Conservation (phyloP, 1,140 invertebrate species). For the Drosophila eugracilis region DNA sequence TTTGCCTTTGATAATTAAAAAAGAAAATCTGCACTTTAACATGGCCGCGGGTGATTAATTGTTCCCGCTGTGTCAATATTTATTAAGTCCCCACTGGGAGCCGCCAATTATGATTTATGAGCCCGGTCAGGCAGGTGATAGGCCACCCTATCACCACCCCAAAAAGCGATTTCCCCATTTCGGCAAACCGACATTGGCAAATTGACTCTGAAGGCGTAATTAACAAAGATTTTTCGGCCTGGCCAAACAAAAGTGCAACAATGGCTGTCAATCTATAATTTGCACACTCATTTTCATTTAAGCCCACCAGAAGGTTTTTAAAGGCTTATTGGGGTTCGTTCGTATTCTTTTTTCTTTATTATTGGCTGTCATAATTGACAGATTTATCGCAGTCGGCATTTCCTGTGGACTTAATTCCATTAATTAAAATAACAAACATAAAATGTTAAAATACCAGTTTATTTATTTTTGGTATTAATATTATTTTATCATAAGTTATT, state of each 20-base stretch:
- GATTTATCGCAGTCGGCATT: conserved; percentile 25
- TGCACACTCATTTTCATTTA: conserved; percentile 37
- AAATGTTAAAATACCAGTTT: not conserved
- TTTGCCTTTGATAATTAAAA: conserved; percentile 49
- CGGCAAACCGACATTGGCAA: conserved; percentile 36
- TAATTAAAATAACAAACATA: conserved; percentile 2
- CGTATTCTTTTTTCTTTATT: conserved; percentile 14
- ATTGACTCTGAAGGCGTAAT: conserved; percentile 63
- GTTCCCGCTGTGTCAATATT: conserved; percentile 58
- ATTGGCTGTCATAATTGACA: conserved; percentile 23
- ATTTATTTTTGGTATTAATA: not conserved
- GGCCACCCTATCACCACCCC: conserved; percentile 8
- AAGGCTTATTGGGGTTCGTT: not conserved
- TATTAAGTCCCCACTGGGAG: conserved; percentile 31
- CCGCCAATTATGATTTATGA: conserved; percentile 73
- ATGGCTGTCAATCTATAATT: conserved; percentile 2
- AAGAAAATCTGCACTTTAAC: conserved; percentile 34
- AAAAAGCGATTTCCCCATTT: conserved; percentile 32
- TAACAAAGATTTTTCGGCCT: conserved; percentile 43
- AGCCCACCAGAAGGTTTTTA: conserved; percentile 13
- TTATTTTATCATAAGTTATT: not conserved
- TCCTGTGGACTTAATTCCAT: conserved; percentile 19
- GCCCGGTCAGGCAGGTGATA: conserved; percentile 25
- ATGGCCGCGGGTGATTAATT: conserved; percentile 59
- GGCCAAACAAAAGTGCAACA: conserved; percentile 54